Conservation (phyloP, 2,888 invertebrate species). For the Agrotis exclamationis region DNA sequence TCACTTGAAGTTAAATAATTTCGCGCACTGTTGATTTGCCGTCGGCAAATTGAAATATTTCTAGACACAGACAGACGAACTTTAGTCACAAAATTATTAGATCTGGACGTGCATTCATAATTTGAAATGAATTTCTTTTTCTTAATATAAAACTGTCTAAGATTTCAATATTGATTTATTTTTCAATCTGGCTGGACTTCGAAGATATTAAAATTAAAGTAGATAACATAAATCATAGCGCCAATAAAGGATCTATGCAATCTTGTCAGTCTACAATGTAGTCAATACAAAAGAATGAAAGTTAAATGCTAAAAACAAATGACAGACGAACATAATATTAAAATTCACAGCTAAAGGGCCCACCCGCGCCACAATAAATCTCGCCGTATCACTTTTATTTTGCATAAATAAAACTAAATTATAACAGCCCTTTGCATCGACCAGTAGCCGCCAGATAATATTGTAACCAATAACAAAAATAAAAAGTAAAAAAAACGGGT, state of each 20-base stretch:
- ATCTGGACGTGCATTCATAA: conserved; percentile 23
- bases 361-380: conserved; percentile 85
- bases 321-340: conserved; percentile 58
- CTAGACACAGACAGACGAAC: not conserved
- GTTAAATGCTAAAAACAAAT: conserved; percentile 61
- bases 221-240: too few relatives aligned
- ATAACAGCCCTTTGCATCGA: conserved; percentile 87
- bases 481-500: conserved; percentile 82
- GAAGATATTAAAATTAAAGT: not conserved
- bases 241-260: not conserved
- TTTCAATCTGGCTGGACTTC: too few relatives aligned
- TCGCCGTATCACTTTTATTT: conserved; percentile 86
- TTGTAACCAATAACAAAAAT: conserved; percentile 89
- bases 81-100: conserved; percentile 31
- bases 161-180: not conserved
- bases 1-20: conserved; percentile 29
- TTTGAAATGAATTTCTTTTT: not conserved
- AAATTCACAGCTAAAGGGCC: conserved; percentile 68
- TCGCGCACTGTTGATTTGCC: conserved; percentile 39
- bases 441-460: conserved; percentile 89
- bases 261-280: conserved; percentile 1
- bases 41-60: conserved; percentile 52
- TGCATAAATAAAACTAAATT: conserved; percentile 91
- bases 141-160: not conserved
- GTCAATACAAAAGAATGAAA: conserved; percentile 3